phyloP scores from a whole-genome alignment of 2,113 vertebrate genomes.

The Caranx melampygus region DNA sequence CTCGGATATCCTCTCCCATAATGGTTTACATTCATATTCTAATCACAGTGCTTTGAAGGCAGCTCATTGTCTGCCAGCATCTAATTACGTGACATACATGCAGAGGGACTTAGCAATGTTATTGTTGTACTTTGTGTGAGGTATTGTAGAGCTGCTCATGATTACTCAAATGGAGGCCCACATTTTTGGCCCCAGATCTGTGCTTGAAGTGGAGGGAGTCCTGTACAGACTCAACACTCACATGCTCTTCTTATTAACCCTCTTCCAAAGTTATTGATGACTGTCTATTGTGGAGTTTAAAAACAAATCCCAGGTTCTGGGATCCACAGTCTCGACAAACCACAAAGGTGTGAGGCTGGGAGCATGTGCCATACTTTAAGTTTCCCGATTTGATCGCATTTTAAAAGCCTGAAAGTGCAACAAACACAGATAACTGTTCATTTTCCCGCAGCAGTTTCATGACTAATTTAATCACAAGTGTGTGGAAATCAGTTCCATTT shows the following conservation, averaged over 20 bases:
- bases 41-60: constrained; percentile 68
- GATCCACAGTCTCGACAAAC: background rate
- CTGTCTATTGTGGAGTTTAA: constrained; percentile 50
- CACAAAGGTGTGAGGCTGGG: constrained; percentile 1
- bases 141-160: constrained; percentile 70
- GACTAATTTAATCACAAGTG: constrained; percentile 60
- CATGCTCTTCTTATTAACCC: constrained; percentile 73
- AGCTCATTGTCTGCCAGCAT: constrained; percentile 61
- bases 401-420: constrained; percentile 30
- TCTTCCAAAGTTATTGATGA: constrained; percentile 61
- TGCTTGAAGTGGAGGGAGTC: constrained; percentile 54
- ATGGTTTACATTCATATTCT: constrained; percentile 68
- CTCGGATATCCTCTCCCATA: constrained; percentile 38
- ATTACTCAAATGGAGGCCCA: constrained; percentile 73
- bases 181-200: constrained; percentile 71
- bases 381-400: constrained; percentile 24
- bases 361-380: background rate
- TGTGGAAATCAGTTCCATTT: constrained; percentile 63
- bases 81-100: constrained; percentile 73
- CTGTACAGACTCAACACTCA: constrained; percentile 61
- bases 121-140: constrained; percentile 74
- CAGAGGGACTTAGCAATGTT: constrained; percentile 56
- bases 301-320: constrained; percentile 46
- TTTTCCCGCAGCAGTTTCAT: constrained; percentile 58
- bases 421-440: constrained; percentile 31